Percentiles rank a stretch among this genome's conserved stretches.
phyloP scores from a whole-genome alignment of 2,888 invertebrate genomes.

The Spatulosminthurus flaviceps region DNA sequence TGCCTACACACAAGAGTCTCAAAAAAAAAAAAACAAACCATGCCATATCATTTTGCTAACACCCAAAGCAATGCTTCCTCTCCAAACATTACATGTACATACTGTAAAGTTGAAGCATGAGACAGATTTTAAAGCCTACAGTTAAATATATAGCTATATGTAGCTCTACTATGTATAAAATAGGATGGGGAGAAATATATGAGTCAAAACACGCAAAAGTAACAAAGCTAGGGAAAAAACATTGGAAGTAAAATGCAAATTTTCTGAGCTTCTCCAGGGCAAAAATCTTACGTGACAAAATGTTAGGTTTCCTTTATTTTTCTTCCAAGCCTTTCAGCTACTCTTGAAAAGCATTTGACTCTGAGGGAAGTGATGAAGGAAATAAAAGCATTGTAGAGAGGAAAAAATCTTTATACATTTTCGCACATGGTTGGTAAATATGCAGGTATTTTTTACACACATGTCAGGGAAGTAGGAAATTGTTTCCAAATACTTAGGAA shows the following conservation, averaged over 20 bases:
- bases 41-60: neutral
- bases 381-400: neutral
- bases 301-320: neutral
- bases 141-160: too few species aligned
- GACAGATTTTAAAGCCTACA: neutral
- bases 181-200: too few species aligned
- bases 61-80: neutral
- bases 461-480: neutral
- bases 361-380: neutral
- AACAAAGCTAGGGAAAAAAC: too few species aligned
- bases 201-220: too few species aligned
- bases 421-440: neutral
- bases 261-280: neutral
- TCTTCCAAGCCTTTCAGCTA: too few species aligned
- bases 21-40: neutral
- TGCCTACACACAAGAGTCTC: neutral
- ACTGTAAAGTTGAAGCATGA: neutral
- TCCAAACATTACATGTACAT: neutral
- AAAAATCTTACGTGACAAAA: conserved; percentile 9
- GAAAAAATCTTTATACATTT: neutral
- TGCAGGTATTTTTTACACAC: too few species aligned
- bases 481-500: neutral
- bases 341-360: too few species aligned
- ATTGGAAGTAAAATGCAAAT: too few species aligned
- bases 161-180: too few species aligned